phyloP scores from a whole-genome alignment of 35 echinoderm and acorn worm genomes.

The Holothuria glaberrima region DNA sequence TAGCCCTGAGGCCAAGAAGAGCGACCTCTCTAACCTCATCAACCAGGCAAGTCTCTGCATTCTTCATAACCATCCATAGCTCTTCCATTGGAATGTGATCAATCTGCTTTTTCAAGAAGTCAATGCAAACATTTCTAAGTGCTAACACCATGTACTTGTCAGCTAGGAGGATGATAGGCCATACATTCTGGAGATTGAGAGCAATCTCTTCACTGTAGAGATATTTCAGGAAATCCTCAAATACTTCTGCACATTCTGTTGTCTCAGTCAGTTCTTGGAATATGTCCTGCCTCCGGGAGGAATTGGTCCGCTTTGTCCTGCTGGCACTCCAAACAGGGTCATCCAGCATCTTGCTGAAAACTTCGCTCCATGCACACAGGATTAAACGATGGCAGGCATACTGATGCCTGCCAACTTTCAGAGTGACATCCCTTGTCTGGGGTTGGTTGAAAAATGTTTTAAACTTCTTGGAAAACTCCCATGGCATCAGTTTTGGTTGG shows the following conservation, averaged over 20 bases:
- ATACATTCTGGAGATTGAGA: conserved; percentile 59
- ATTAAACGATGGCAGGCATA: conserved; percentile 71
- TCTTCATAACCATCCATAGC: conserved; percentile 47
- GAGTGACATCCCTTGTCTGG: conserved; percentile 64
- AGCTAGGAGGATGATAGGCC: conserved; percentile 63
- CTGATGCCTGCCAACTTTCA: conserved; percentile 46
- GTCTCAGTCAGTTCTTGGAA: conserved; percentile 62
- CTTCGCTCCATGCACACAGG: conserved; percentile 81
- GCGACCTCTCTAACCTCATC: conserved; percentile 42
- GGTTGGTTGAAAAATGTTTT: conserved; percentile 61
- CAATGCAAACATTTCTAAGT: conserved; percentile 60
- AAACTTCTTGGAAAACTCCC: conserved; percentile 34
- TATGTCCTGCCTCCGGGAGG: conserved; percentile 20
- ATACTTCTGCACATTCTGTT: conserved; percentile 54
- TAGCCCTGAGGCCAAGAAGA: conserved; percentile 50
- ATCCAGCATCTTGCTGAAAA: conserved; percentile 74
- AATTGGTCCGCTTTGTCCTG: conserved; percentile 1
- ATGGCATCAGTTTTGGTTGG: conserved; percentile 24
- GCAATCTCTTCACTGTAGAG: conserved; percentile 72
- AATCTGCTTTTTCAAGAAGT: conserved; percentile 62
- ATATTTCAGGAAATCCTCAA: conserved; percentile 77
- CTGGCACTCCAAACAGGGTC: conserved; percentile 59
- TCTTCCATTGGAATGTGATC: conserved; percentile 48
- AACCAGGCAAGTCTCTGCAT: conserved; percentile 45
- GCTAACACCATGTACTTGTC: conserved; percentile 81